These are phyloP conservation scores for Lasiommata megera DNA, from an alignment of 2,888 invertebrate species.

Conservation along the genomic window DNA sequence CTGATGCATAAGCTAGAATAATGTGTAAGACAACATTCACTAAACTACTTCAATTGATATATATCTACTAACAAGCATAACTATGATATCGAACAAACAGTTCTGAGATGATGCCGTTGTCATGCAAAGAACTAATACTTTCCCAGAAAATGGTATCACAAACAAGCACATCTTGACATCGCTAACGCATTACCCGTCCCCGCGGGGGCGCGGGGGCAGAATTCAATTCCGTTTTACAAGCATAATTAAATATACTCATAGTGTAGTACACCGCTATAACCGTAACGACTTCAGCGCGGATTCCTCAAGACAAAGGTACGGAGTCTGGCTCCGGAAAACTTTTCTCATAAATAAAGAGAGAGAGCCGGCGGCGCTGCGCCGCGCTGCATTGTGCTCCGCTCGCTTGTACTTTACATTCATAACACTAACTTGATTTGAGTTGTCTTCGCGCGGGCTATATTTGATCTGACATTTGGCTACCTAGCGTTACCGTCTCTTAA, in stretches of 20 bases:
- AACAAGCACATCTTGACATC: no score
- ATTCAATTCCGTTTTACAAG: neutral
- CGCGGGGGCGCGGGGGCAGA: no score
- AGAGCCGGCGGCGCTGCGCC: conserved; percentile 4
- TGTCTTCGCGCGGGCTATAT: neutral
- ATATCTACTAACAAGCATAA: no score
- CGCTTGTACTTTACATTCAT: conserved; percentile 11
- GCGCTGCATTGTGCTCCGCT: conserved; percentile 8
- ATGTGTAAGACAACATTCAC: no score
- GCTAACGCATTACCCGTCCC: no score
- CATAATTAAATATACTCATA: neutral
- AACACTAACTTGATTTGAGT: conserved; percentile 12
- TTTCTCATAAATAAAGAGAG: conserved; percentile 23
- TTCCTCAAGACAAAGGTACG: conserved; percentile 23
- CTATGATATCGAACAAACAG: no score
- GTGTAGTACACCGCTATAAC: neutral
- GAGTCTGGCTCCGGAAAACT: conserved; percentile 16
- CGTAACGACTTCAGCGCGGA: conserved; percentile 14
- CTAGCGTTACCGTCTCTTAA: no score
- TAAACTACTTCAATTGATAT: no score
- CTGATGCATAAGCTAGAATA: no score
- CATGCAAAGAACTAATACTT: no score
- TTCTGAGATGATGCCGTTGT: no score
- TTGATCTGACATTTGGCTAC: neutral
- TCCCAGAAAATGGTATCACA: no score